Conservation (phyloP, 1,140 invertebrate species). For the Drosophila pseudoobscura region DNA sequence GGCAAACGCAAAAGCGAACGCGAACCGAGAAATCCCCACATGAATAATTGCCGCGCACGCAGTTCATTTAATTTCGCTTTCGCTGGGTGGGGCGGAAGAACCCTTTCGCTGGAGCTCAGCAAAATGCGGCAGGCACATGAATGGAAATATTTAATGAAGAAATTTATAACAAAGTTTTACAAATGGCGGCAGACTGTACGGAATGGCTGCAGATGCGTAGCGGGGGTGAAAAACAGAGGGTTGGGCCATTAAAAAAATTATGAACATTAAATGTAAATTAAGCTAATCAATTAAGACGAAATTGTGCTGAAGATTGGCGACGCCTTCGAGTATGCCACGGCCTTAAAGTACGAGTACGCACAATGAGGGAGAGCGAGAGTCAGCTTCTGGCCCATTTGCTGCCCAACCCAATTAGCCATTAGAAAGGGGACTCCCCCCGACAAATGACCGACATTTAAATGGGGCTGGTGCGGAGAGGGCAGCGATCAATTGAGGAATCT, state of each 20-base stretch:
- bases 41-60: constrained; percentile 74
- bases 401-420: constrained; percentile 60
- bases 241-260: constrained; percentile 59
- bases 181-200: constrained; percentile 39
- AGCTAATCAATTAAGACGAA: constrained; percentile 70
- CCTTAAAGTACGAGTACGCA: too few species aligned
- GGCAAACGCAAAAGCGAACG: constrained; percentile 9
- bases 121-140: constrained; percentile 36
- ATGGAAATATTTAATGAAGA: constrained; percentile 80
- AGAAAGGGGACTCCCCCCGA: constrained; percentile 21
- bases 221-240: background rate
- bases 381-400: constrained; percentile 61
- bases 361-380: background rate
- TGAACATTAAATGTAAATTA: constrained; percentile 78
- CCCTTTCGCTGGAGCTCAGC: constrained; percentile 30
- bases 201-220: constrained; percentile 12
- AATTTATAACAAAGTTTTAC: constrained; percentile 74
- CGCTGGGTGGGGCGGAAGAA: constrained; percentile 12
- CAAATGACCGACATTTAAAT: constrained; percentile 72
- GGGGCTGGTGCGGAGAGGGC: background rate
- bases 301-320: constrained; percentile 41
- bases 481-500: constrained; percentile 39
- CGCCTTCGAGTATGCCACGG: background rate
- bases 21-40: constrained; percentile 54
- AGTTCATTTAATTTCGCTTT: constrained; percentile 78